Conservation (phyloP, 2,113 vertebrate species). For the Lethenteron reissneri region DNA sequence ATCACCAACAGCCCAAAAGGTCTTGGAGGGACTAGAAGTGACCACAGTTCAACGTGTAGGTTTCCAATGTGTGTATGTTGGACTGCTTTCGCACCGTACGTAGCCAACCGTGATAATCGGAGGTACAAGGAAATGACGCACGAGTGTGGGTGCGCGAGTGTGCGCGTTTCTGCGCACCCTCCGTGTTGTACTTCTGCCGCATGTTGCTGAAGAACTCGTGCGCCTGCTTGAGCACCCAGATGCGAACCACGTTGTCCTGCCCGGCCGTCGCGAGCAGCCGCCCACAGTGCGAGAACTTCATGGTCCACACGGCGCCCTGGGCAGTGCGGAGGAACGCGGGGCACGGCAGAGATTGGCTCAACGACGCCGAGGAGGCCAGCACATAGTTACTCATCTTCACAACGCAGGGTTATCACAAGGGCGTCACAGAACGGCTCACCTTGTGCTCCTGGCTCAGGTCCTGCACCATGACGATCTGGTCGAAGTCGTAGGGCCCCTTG, state of each 20-base stretch:
- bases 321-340: constrained; percentile 11
- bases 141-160: no score
- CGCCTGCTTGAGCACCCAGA: constrained; percentile 90
- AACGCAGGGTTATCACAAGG: background rate
- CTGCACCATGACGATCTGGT: constrained; percentile 86
- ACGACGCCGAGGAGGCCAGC: background rate
- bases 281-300: constrained; percentile 97
- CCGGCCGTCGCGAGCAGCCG: constrained; percentile 74
- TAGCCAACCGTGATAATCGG: no score
- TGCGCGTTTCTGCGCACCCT: constrained; percentile 31
- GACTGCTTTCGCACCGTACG: no score
- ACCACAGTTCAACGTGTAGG: no score
- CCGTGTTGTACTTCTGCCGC: constrained; percentile 93
- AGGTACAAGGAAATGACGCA: background rate
- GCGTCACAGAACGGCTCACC: constrained; percentile 27
- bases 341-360: no score
- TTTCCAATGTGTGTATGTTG: no score
- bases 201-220: constrained; percentile 98
- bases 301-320: constrained; percentile 94
- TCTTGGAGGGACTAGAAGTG: no score
- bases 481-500: constrained; percentile 94
- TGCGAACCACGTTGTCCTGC: constrained; percentile 84
- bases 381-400: background rate
- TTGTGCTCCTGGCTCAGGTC: constrained; percentile 93
- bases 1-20: no score